Evolutionary conservation across 2,888 invertebrate species (phyloP).

Genomic region (Cetonia aurata): DNA sequence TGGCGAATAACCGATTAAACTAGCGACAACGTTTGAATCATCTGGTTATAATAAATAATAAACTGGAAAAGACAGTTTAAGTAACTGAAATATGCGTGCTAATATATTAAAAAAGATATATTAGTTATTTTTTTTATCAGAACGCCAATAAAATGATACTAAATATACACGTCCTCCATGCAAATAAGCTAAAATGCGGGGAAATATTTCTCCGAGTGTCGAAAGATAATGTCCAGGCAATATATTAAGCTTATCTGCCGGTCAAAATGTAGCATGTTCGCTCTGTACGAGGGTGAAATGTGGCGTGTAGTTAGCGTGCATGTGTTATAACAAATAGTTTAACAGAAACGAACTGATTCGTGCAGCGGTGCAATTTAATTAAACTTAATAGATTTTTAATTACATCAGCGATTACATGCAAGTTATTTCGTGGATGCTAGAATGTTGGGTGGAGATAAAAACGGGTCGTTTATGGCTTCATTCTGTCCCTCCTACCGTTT

Average conservation of each 20-base stretch:
- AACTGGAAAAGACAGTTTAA: too few species aligned
- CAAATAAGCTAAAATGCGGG: slow-evolving; percentile 32
- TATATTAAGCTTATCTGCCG: slow-evolving; percentile 37
- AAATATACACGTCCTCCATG: slow-evolving; percentile 17
- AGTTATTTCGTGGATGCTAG: slow-evolving; percentile 17
- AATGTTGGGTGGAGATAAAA: not conserved
- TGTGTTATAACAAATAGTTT: slow-evolving; percentile 36
- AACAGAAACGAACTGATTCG: slow-evolving; percentile 36
- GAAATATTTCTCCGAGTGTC: slow-evolving; percentile 47
- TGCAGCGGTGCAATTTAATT: slow-evolving; percentile 45
- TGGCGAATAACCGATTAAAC: too few species aligned
- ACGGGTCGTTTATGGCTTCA: slow-evolving; percentile 12
- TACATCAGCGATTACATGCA: slow-evolving; percentile 33
- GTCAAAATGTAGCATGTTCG: slow-evolving; percentile 38
- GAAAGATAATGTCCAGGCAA: slow-evolving; percentile 49
- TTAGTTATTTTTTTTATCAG: too few species aligned
- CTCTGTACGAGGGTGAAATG: slow-evolving; percentile 24
- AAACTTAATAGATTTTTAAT: slow-evolving; percentile 46
- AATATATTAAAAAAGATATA: too few species aligned
- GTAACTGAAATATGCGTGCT: too few species aligned
- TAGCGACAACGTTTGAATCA: too few species aligned
- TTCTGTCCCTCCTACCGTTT: slow-evolving; percentile 7
- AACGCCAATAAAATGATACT: slow-evolving; percentile 1
- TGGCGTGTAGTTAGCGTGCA: slow-evolving; percentile 25
- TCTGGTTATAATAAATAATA: too few species aligned